Evolutionary conservation across 2,797 vertebrate genomes (phyloP).

Genomic region (Gallirallus australis): DNA sequence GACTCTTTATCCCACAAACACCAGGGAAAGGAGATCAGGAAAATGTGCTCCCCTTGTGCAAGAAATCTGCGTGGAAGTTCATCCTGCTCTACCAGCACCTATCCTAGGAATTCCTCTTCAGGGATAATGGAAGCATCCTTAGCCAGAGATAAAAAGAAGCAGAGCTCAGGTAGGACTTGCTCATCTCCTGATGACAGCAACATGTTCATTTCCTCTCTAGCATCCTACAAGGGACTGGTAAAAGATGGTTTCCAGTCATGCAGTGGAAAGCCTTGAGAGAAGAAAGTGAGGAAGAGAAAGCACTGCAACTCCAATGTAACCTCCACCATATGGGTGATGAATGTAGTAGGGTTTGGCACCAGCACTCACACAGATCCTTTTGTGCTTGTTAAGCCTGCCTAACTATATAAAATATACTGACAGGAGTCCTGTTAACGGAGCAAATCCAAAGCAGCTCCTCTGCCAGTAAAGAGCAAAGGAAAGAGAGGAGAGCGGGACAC

Average conservation of each 20-base stretch:
- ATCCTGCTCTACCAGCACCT: neutral
- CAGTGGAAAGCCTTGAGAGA: neutral
- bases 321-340: neutral
- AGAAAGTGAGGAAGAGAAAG: neutral
- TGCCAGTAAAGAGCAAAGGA: neutral
- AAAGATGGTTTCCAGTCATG: neutral
- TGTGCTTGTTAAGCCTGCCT: neutral
- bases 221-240: neutral
- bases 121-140: neutral
- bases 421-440: neutral
- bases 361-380: neutral
- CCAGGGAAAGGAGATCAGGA: neutral
- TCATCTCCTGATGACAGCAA: neutral
- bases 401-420: neutral
- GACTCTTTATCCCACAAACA: neutral
- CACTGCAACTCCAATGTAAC: fast-evolving
- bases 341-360: neutral
- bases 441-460: neutral
- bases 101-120: fast-evolving
- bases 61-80: neutral
- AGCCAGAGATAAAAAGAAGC: neutral
- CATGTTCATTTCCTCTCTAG: neutral
- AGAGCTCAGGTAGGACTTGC: neutral
- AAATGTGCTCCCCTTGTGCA: neutral
- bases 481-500: neutral